Base-by-base conservation (phyloP, 53 echinoderm and acorn worm species). In the Henricia sp. region DNA sequence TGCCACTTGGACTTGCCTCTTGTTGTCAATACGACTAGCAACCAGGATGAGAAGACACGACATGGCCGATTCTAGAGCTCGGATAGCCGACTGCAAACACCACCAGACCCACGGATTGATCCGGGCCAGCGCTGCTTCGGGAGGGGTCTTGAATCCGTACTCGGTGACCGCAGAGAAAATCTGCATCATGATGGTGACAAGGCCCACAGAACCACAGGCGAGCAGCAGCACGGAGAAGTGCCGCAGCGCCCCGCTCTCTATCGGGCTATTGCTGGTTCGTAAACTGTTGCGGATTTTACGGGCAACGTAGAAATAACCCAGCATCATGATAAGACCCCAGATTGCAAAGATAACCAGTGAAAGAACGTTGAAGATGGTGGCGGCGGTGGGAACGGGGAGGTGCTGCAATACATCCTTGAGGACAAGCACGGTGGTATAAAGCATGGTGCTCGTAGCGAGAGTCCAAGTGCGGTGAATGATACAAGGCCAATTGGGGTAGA, bases 291-390 rank as follows among this genome's bases (percentile, higher is more conserved):
- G 75, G 70, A 93, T 87, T 56, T 70, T 67, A 19, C 72, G 66
- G n/a, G 87, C 83, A 29, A 93, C 86, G 37, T 54, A 77, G 84
- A 86, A 86, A 57, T 87, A 93, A 12, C 93, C 93, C 21, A 90
- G 67, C 93, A 93, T 93, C 57, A 93, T 89, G 21, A 83, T 36
- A 28, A 63, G 67, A 10, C 87, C 87, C 93, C 93, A 93, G 38
- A 86, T 46, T 35, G 74, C 83, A 50, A 91, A 91, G 67, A 91
- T 39, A 4, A 89, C 38, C 26, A 75, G 90, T 36, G 76, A 77
- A 9, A 89, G 43, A 52, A 91, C 41, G 36, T 84, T 57, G 53
- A 91, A 85, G 53, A 67, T 14, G 2, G 83, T 83, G 30, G 34
- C 66, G 54, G 54, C 67, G 2, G 76, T 13, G 2, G 52, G 21